Base-by-base conservation (phyloP, 2,113 vertebrate species). In the Apus apus region DNA sequence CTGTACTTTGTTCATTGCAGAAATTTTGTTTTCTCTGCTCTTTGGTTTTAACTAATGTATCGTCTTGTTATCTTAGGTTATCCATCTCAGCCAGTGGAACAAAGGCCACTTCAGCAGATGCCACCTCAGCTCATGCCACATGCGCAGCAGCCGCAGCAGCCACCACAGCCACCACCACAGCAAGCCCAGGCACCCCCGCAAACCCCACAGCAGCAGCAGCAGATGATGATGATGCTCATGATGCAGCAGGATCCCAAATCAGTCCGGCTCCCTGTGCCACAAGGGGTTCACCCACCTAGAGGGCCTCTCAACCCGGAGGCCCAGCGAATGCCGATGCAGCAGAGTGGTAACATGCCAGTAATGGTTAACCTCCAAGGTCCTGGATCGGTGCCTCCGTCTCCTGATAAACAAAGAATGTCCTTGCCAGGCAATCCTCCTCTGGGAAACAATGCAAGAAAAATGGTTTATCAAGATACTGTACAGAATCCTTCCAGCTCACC, bases 181-280 rank as follows among this genome's bases (percentile, higher is more conserved):
- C 95, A 98, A 61, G 88, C 90, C 72, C 95, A 98, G 89, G 96
- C 97, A 21, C 97, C 98, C 22, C 95, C 98, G 8, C 99, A 99
- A 20, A 98, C 98, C 3, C 70, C 92, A 1, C 98, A 97, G 76
- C 98, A 98, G 50, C 98, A 99, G 40, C 98, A 99, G 30, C 99
- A 99, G 83, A 99, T 99, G 99, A 99, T 99, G 98, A 99, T 99
- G 99, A 99, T 99, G 98, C 94, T 99, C 43, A 99, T 99, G 98
- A 99, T 99, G 98, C 99, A 98, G 81, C 99, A 99, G 95, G 99
- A 99, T 72, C 98, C 98, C 71, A 98, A 98, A 82, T 97, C 98
- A 5, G 97, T 98, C 96, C 98, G 99, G 90, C 98, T 99, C 97
- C 98, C 99, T 22, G 97, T 99, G 27, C 98, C 99, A 36, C 98